Evolutionary conservation across 2,888 invertebrate genomes (phyloP), one percentile per base, ranked within the genome.

Genomic region (Sinohyriopsis cumingii): DNA sequence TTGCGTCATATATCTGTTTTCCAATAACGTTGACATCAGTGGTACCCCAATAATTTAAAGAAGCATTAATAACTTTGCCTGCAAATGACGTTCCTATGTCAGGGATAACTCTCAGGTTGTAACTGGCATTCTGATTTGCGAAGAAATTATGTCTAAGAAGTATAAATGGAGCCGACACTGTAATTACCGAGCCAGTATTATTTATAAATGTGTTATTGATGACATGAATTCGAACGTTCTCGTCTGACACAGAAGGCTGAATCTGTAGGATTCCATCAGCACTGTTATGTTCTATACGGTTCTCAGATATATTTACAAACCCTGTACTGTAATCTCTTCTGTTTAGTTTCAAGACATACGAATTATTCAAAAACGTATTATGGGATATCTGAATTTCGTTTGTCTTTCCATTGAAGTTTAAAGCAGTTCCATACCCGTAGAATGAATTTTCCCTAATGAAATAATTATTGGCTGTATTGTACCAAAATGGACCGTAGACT

Each of bases 31-130:
- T 65, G 5, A 65, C 24, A 54, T 73, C 63, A 1, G 67, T 63
- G 7, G 64, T 73, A 19, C 75, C 78, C 78, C 78, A 78, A 64
- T 70, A 78, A 59, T 78, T 78, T 45, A 67, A 54, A 22, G 75
- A 72, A 9, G 75, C 75, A 62, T 76, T 76, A 22, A 78, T 19
- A 28, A 28, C 55, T 18, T 5, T 20, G 18, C 54, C 60, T 5
- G 18, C 33, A 22, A 65, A 28, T 57, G 25, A 63, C n/a, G 5
- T 12, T 15, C 45, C 45, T 45, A 2, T 25, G 7, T 45, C 64
- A 33, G 15, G 55, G 9, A 56, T 56, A 4, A 72, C 55, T 54
- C 65, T 72, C 0, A 78, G 1, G 53, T 72, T 73, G 54, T 70
- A 76, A n/a, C 55, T 45, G 55, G 75, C 63, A 9, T 68, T 20